Base-by-base conservation (phyloP, 2,888 invertebrate species). In the Unio pictorum region DNA sequence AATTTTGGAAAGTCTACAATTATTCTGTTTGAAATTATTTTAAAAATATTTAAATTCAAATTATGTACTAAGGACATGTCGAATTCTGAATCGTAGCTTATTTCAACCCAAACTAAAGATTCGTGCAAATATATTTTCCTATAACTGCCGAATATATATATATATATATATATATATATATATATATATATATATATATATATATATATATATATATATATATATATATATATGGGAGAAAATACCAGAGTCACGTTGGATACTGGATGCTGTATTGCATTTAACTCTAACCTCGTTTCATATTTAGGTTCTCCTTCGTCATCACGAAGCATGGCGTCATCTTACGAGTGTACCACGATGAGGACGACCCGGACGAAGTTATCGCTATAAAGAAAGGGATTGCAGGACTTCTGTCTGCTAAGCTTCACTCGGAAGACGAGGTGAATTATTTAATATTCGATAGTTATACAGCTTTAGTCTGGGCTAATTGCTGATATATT, bases 311-410 rank as follows among this genome's bases (percentile, higher is more conserved):
- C 70, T 77, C 77, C 18, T 83, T 82, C 62, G 73, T 73, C 34
- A 73, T 82, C 56, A 79, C 72, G 7, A 69, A 71, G 15, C 69
- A 64, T 56, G 77, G 73, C 17, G 76, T 68, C 58, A 71, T 76
- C 55, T 34, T 69, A 3, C 70, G 60, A n/a, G 74, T 79, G 2
- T 71, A 69, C 17, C 74, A 82, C 65, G 78, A 75, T 15, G n/a
- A 58, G 3, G 62, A 72, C 23, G 82, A 81, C 15, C 70, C 75
- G 15, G 70, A 61, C 3, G 75, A 74, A 60, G 78, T 75, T 8
- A 62, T 79, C 5, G 75, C 74, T 23, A 68, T 80, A 61, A 83
- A 83, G 75, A 83, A 83, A 66, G 81, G 79, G 6, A 71, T 82
- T 61, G 81, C 79, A 11, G 76, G 74, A 54, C 64, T 81, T 68